Percentiles rank a stretch among this genome's conserved stretches.
Evolutionary conservation across 2,797 vertebrate genomes (phyloP).

Genomic region (Enteromius mattozi): DNA sequence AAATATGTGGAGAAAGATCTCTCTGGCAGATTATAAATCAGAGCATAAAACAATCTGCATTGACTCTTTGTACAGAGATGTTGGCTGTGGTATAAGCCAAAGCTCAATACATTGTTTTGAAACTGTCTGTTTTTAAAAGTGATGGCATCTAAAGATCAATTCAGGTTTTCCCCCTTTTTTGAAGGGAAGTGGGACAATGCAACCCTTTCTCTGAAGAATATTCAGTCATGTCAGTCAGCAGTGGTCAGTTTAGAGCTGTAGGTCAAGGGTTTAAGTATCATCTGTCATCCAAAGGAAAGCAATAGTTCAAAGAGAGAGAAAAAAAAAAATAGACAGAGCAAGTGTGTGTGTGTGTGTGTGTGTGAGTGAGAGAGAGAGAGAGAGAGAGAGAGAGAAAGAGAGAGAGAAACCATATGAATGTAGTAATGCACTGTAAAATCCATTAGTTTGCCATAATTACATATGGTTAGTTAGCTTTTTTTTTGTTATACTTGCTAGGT

Average conservation of each 20-base stretch:
- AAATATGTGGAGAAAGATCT: not conserved
- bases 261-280: constrained; percentile 80
- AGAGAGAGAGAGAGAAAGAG: too few species aligned
- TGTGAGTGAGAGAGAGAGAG: too few species aligned
- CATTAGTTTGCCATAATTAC: too few species aligned
- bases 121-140: constrained; percentile 18
- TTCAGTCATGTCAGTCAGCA: constrained; percentile 71
- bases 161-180: constrained; percentile 64
- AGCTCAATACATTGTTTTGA: constrained; percentile 35
- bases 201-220: constrained; percentile 39
- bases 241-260: constrained; percentile 65
- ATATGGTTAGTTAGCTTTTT: too few species aligned
- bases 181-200: constrained; percentile 38
- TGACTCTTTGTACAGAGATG: constrained; percentile 10
- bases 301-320: constrained; percentile 66
- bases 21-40: too few species aligned
- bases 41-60: not conserved
- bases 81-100: constrained; percentile 17
- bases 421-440: too few species aligned
- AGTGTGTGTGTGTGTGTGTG: constrained; percentile 6
- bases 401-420: too few species aligned
- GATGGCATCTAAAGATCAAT: constrained; percentile 39
- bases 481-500: too few species aligned
- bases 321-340: constrained; percentile 50
- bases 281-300: constrained; percentile 77